Conservation (phyloP, 2,113 vertebrate genomes). For the Uropsilus gracilis region DNA sequence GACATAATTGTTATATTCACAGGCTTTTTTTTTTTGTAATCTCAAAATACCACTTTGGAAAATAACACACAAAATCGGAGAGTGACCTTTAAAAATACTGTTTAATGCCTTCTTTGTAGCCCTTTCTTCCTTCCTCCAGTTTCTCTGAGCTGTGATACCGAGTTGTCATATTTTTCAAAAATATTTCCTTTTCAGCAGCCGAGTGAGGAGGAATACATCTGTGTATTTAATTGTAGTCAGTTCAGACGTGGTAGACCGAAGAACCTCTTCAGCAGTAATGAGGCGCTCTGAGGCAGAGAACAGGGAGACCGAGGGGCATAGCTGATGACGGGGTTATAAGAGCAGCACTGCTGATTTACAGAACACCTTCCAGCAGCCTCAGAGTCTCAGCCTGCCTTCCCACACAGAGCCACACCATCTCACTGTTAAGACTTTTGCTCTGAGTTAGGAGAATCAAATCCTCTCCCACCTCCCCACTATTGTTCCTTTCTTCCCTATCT, state of each 20-base stretch:
- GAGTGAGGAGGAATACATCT: conserved; percentile 75
- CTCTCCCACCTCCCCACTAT: not conserved
- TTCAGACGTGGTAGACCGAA: conserved; percentile 63
- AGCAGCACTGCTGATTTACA: rapidly evolving
- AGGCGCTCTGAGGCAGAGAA: not conserved
- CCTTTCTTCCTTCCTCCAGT: conserved; percentile 68
- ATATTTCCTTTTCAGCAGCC: conserved; percentile 74
- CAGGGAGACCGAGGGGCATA: not conserved
- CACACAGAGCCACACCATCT: not conserved
- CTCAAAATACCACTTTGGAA: conserved; percentile 69
- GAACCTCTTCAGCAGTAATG: conserved; percentile 55
- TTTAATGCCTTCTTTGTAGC: conserved; percentile 67
- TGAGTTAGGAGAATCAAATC: not conserved
- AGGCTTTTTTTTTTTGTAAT: not conserved
- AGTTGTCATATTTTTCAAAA: conserved; percentile 77
- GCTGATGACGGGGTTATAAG: not conserved
- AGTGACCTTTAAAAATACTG: conserved; percentile 78
- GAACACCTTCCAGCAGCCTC: not conserved
- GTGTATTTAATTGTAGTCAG: conserved; percentile 73
- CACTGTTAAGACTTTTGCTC: not conserved
- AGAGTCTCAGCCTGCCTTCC: not conserved
- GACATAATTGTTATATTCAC: conserved; percentile 42
- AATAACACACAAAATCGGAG: conserved; percentile 65
- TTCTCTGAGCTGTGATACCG: conserved; percentile 68
- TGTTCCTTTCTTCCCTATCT: not conserved